Base-by-base conservation (phyloP, 30 jellyfish, hydroid and myxozoan species). In the Sanderia malayensis region DNA sequence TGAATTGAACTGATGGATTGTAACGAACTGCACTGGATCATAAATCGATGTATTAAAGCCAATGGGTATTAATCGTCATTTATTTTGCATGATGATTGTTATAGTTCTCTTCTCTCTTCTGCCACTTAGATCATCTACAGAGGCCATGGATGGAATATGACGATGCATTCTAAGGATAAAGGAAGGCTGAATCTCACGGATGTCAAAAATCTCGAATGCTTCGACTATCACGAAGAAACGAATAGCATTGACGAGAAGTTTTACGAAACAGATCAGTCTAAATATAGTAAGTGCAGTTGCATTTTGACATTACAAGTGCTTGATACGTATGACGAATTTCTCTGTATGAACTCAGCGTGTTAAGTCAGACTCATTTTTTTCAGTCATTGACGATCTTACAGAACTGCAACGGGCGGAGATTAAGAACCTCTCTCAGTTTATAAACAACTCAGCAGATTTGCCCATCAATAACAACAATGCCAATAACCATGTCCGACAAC, bases 61-160 rank as follows among this genome's bases (percentile, higher is more conserved):
- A n/a, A n/a, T n/a, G n/a, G n/a, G n/a, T n/a, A n/a, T n/a, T n/a
- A n/a, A n/a, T n/a, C n/a, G n/a, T n/a, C n/a, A n/a, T n/a, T n/a
- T n/a, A n/a, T n/a, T n/a, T n/a, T n/a, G n/a, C n/a, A n/a, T n/a
- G n/a, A n/a, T n/a, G n/a, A n/a, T n/a, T n/a, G n/a, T n/a, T n/a
- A n/a, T 7, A 13, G n/a, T 23, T 53, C 4, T 4, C 21, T 53
- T 23, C 66, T 17, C 66, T n/a, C 6, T 3, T 37, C 6, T 37
- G 6, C 13, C 52, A 6, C 37, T 0, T 21, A 78, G 89, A 45
- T 78, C n/a, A 20, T 78, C 9, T 78, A 78, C 76, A 78, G 58
- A 78, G 89, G 89, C 15, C 60, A 58, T 58, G 84, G 79, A 9
- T 80, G 78, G 80, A 80, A 80, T 46, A 69, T 80, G 76, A 61